phyloP scores from a whole-genome alignment of 37 sponge, comb jelly and placozoan species.

The Lycopodina hypogea region DNA sequence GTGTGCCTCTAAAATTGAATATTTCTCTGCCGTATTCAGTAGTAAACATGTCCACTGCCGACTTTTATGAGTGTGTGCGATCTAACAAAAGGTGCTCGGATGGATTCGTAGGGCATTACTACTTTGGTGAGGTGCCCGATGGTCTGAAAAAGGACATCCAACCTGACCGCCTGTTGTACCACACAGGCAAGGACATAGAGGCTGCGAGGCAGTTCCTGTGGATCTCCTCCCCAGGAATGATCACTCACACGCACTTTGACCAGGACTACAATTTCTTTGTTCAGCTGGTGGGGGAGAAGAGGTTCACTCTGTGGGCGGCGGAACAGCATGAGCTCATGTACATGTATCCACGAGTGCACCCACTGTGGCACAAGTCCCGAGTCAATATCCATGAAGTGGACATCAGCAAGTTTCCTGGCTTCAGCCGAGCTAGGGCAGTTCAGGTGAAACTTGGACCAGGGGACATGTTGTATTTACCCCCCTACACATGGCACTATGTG shows the following conservation, averaged over 20 bases:
- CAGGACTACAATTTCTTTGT: slow-evolving; percentile 90
- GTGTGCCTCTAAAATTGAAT: slow-evolving; percentile 67
- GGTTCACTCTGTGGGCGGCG: slow-evolving; percentile 83
- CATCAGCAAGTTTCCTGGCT: slow-evolving; percentile 46
- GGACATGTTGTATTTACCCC: slow-evolving; percentile 83
- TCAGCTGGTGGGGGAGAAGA: slow-evolving; percentile 75
- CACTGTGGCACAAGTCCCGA: slow-evolving; percentile 93
- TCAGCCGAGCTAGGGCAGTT: slow-evolving; percentile 56
- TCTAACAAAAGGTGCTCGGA: slow-evolving; percentile 24
- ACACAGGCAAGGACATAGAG: slow-evolving; percentile 48
- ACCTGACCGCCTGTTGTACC: slow-evolving; percentile 50
- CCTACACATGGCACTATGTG: slow-evolving; percentile 94
- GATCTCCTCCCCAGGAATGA: slow-evolving; percentile 88
- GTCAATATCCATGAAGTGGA: slow-evolving; percentile 67
- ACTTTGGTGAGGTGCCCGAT: slow-evolving; percentile 62
- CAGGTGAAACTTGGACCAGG: slow-evolving; percentile 79
- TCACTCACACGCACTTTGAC: slow-evolving; percentile 89
- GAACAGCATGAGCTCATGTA: slow-evolving; percentile 74
- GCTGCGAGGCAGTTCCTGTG: slow-evolving; percentile 77
- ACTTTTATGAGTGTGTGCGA: slow-evolving; percentile 61
- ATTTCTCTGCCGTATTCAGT: slow-evolving; percentile 62
- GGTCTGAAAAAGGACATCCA: slow-evolving; percentile 45
- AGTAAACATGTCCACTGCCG: slow-evolving; percentile 58
- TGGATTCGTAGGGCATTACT: slow-evolving; percentile 73
- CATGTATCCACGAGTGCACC: slow-evolving; percentile 83